A percentile compares a stretch with the other conserved stretches of the same genome.
phyloP scores from a whole-genome alignment of 2,113 vertebrate species.

The Sisor rabdophorus region DNA sequence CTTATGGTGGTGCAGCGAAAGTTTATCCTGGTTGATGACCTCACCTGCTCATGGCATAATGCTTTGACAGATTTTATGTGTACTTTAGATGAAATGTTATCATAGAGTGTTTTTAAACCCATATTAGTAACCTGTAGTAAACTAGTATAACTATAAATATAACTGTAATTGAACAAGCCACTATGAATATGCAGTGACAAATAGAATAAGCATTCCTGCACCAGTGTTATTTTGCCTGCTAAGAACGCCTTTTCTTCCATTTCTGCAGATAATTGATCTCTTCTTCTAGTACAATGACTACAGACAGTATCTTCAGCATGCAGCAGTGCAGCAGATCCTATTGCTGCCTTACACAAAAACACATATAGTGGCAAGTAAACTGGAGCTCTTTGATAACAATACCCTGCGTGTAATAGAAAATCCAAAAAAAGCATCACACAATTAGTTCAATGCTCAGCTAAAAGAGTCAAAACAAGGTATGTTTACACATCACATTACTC shows the following conservation, averaged over 20 bases:
- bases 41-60: too few species aligned
- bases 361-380: neutral
- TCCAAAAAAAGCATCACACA: too few species aligned
- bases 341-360: neutral
- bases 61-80: too few species aligned
- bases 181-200: neutral
- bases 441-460: neutral
- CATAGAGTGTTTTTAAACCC: too few species aligned
- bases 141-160: neutral
- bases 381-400: neutral
- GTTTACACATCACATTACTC: neutral
- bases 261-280: neutral
- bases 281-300: neutral
- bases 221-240: neutral
- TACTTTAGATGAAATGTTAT: too few species aligned
- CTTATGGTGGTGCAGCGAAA: too few species aligned
- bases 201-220: neutral
- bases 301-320: constrained; percentile 13
- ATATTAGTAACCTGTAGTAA: too few species aligned
- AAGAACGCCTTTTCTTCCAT: neutral
- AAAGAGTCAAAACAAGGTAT: neutral
- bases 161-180: neutral
- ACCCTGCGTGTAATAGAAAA: neutral
- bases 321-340: neutral
- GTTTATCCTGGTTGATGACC: too few species aligned